Conservation (phyloP, 2,888 invertebrate genomes). For the Sepiola atlantica region DNA sequence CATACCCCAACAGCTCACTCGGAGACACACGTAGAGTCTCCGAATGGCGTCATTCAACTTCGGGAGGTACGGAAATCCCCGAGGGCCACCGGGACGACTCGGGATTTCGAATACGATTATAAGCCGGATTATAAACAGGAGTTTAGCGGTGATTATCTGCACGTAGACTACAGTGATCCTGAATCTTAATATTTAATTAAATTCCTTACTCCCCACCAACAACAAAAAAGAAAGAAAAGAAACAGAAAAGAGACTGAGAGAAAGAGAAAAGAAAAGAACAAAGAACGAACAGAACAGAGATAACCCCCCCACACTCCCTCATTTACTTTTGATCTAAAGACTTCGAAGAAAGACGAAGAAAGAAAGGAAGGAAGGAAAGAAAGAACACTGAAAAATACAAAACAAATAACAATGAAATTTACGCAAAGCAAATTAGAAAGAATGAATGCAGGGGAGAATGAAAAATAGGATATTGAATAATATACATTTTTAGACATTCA, state of each 20-base stretch:
- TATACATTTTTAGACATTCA: background rate
- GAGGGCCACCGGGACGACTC: slow-evolving; percentile 49
- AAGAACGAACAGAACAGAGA: background rate
- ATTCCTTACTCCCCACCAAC: background rate
- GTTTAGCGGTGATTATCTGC: slow-evolving; percentile 66
- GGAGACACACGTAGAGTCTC: slow-evolving; percentile 54
- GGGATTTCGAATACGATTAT: slow-evolving; percentile 62
- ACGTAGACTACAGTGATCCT: slow-evolving; percentile 68
- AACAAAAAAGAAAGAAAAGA: background rate
- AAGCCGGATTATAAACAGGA: slow-evolving; percentile 57
- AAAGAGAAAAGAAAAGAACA: background rate
- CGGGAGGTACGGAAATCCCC: slow-evolving; percentile 60
- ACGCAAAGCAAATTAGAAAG: background rate
- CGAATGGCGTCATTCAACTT: slow-evolving; percentile 66
- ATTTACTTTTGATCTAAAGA: background rate
- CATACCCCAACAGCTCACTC: slow-evolving; percentile 44
- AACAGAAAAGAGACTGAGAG: background rate
- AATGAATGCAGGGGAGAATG: background rate
- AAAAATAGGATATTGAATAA: background rate
- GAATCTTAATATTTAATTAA: slow-evolving; percentile 59
- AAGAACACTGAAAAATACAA: background rate
- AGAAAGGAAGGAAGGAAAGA: slow-evolving; percentile 23
- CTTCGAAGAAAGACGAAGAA: slow-evolving; percentile 13
- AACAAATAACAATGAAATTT: background rate
- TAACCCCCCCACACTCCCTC: background rate